These are phyloP conservation scores for Gymnothorax reevesii DNA, from an alignment of 2,797 vertebrate genomes.

Conservation along the genomic window DNA sequence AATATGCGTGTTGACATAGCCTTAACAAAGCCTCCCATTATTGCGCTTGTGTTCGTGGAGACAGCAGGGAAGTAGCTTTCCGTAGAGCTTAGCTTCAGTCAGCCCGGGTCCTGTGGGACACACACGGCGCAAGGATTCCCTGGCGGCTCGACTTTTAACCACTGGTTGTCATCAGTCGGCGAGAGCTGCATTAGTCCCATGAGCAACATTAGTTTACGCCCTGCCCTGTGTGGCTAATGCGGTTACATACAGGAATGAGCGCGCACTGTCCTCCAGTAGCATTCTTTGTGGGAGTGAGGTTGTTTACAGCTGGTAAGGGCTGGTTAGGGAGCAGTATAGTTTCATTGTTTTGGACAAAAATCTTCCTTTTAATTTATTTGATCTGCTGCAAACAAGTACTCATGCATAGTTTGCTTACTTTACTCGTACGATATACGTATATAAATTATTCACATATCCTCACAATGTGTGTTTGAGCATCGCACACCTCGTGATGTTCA, in stretches of 20 bases:
- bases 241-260: too few species aligned
- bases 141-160: neutral
- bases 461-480: neutral
- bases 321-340: neutral
- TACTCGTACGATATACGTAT: too few species aligned
- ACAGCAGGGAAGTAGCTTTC: neutral
- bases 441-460: neutral
- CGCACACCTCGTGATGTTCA: neutral
- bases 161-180: neutral
- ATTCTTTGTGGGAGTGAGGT: too few species aligned
- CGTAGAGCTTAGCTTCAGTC: neutral
- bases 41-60: neutral
- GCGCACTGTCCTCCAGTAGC: too few species aligned
- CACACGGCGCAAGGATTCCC: neutral
- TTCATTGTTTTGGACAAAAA: neutral
- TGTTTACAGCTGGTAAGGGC: neutral
- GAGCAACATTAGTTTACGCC: neutral
- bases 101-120: neutral
- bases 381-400: neutral
- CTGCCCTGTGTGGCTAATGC: neutral
- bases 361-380: neutral
- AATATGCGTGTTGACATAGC: neutral
- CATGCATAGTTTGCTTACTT: neutral
- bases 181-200: neutral
- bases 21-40: neutral